phyloP scores from a whole-genome alignment of 2,888 invertebrate species.

The Papilio gigon region DNA sequence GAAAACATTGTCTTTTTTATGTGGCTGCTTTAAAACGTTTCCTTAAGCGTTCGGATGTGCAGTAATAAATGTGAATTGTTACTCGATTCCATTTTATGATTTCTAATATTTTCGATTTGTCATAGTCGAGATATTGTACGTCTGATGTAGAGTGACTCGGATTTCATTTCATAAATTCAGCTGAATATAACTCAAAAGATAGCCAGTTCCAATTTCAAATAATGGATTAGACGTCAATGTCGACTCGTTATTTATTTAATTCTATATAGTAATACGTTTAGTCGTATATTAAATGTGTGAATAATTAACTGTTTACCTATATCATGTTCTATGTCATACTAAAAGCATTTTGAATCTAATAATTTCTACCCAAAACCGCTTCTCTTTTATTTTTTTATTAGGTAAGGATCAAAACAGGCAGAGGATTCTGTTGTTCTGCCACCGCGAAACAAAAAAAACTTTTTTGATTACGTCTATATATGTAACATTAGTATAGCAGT shows the following conservation, averaged over 20 bases:
- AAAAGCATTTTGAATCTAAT: too few relatives aligned
- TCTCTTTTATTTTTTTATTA: too few relatives aligned
- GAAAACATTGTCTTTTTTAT: not conserved
- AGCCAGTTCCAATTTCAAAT: constrained; percentile 15
- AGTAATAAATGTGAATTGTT: constrained; percentile 16
- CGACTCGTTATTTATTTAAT: constrained; percentile 12
- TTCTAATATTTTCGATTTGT: constrained; percentile 18
- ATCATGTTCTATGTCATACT: too few relatives aligned
- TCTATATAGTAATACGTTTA: not conserved
- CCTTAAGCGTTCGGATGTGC: not conserved
- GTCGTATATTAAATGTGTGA: not conserved
- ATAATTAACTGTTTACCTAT: too few relatives aligned
- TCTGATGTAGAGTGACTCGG: not conserved
- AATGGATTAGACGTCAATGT: constrained; percentile 18
- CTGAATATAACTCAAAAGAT: constrained; percentile 12
- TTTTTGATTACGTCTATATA: too few relatives aligned
- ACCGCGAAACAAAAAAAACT: too few relatives aligned
- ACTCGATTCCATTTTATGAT: constrained; percentile 6
- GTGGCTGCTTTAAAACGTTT: not conserved
- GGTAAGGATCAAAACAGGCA: too few relatives aligned
- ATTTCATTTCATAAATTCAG: constrained; percentile 11
- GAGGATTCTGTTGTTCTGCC: too few relatives aligned
- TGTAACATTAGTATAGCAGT: too few relatives aligned
- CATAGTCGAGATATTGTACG: constrained; percentile 6
- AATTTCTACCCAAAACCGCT: too few relatives aligned